Percentiles rank a stretch among this genome's conserved stretches.
These are phyloP conservation scores for Allophyes oxyacanthae DNA, from an alignment of 2,888 invertebrate species.

Conservation along the genomic window DNA sequence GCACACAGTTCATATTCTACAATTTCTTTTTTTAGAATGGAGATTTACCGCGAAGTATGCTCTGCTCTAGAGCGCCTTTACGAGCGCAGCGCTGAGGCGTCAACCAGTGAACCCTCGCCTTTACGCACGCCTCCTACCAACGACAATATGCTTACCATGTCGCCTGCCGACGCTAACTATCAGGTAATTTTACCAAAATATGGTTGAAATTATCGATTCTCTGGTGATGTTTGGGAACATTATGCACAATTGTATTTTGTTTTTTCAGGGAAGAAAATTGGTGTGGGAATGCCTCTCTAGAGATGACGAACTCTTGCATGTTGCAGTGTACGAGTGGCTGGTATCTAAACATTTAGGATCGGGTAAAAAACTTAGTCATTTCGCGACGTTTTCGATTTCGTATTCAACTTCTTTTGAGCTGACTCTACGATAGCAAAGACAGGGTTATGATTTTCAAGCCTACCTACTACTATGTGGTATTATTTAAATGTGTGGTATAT, in stretches of 20 bases:
- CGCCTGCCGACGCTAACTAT: constrained; percentile 84
- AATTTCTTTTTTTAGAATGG: constrained; percentile 90
- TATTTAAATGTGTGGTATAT: too few relatives aligned
- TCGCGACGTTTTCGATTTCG: too few relatives aligned
- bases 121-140: constrained; percentile 61
- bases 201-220: not conserved
- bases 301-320: constrained; percentile 96
- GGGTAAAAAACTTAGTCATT: constrained; percentile 66
- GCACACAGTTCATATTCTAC: too few relatives aligned
- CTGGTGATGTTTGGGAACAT: too few relatives aligned
- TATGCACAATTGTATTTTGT: not conserved
- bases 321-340: constrained; percentile 98
- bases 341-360: constrained; percentile 92
- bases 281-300: constrained; percentile 91
- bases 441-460: too few relatives aligned
- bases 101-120: constrained; percentile 77
- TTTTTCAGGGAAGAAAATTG: constrained; percentile 84
- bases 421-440: too few relatives aligned
- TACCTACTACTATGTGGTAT: too few relatives aligned
- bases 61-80: constrained; percentile 93
- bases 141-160: constrained; percentile 74
- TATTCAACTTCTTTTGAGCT: too few relatives aligned
- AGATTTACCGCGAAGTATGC: constrained; percentile 96
- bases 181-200: constrained; percentile 64
- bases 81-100: constrained; percentile 87